A percentile compares a stretch with the other conserved stretches of the same genome.
These are phyloP conservation scores for Melanotaenia trifasciata DNA, from an alignment of 2,797 vertebrate genomes.

Conservation along the genomic window DNA sequence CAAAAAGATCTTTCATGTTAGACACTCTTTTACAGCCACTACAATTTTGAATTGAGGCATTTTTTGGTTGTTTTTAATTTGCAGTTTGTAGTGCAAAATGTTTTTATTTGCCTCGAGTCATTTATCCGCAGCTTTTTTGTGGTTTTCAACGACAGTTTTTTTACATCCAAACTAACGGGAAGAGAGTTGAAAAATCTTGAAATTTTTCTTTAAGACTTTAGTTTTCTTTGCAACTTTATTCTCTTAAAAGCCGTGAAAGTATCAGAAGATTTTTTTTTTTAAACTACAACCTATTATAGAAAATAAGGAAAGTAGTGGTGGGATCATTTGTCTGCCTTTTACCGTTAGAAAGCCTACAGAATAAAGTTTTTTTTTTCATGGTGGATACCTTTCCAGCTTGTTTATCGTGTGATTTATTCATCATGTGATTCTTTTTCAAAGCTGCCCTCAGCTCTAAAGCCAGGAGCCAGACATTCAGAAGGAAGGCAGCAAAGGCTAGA, in stretches of 20 bases:
- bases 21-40: no score
- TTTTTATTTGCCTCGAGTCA: neutral
- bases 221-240: constrained; percentile 8
- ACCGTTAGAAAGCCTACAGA: constrained; percentile 3
- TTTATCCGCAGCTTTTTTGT: neutral
- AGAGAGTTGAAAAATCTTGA: neutral
- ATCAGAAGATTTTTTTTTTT: neutral
- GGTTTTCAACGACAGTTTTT: no score
- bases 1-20: no score
- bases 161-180: neutral
- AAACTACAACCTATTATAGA: constrained; percentile 9
- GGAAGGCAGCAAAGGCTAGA: constrained; percentile 19
- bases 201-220: neutral
- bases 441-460: constrained; percentile 24
- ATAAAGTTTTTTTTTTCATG: neutral
- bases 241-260: constrained; percentile 2
- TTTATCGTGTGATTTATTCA: constrained; percentile 37
- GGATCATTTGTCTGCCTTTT: constrained; percentile 15
- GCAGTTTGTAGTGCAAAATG: neutral
- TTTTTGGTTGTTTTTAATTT: no score
- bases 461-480: constrained; percentile 9
- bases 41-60: no score
- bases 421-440: constrained; percentile 35
- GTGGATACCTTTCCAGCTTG: neutral
- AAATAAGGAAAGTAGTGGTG: neutral